Evolutionary conservation across 2,888 invertebrate species (phyloP), one percentile per base, ranked within the genome.

Genomic region (Drosophila trichaetosa): DNA sequence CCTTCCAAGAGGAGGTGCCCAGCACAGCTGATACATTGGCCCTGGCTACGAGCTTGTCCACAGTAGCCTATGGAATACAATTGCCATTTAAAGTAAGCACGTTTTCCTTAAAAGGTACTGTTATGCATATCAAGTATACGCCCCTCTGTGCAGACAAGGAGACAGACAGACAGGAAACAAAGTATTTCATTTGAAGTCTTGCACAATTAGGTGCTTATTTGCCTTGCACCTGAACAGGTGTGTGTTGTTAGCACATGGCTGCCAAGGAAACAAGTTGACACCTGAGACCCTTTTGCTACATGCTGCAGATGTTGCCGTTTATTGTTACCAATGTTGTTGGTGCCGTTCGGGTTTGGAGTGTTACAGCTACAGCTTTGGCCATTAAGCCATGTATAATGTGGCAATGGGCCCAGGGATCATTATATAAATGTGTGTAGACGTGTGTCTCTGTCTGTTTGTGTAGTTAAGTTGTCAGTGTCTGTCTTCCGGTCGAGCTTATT

Each of bases 1-100:
- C 99, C 93, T 97, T 97, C 99, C 99, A 99, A 0, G 99, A 98
- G n/a, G 98, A 98, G 24, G 99, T 99, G 72, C 99, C 97, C 83
- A 97, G 96, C 77, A 99, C 95, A 77, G 99, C 95, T 24, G 99
- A 98, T 52, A 98, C 97, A 93, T 99, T 99, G 75, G 99, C 98
- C 92, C 98, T 96, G 94, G 99, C 98, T 83, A 99, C 97, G 93
- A 99, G 95, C 93, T 99, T 99, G 94, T 99, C 99, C 74, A 99
- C 99, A 49, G 98, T 98, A 93, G 97, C 98, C 97, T 98, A 94
- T 10, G 33, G n/a, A 59, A 57, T 33, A 49, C 29, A 58, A 31
- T 49, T 42, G 38, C 27, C 56, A 59, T 38, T 61, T 51, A 16
- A 10, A 27, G 49, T 21, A 2, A 49, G 38, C 24, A 18, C 33